Base-by-base conservation (phyloP, 2,113 vertebrate species). In the Chionis minor region DNA sequence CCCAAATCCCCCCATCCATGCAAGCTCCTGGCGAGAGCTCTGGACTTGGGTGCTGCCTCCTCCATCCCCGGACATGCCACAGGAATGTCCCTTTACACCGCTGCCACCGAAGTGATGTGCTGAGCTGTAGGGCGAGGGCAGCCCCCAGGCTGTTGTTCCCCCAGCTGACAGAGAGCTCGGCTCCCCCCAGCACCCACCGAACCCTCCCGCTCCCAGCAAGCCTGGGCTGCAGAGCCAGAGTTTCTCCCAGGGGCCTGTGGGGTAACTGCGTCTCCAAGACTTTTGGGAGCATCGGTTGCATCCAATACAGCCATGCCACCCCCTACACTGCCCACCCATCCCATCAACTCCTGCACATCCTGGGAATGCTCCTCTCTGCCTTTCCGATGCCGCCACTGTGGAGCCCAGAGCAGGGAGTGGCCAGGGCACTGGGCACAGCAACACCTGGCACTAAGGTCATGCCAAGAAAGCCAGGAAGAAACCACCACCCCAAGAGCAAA, bases 231-330 rank as follows among this genome's bases (percentile, higher is more conserved):
- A 80, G 65, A 87, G 24, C 45, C 52, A 35, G 45, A 90, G 47
- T 56, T 82, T 24, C 47, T 74, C 73, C 54, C 2, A 7, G 0
- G 1, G 2, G 1, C 40, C 58, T 7, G 14, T 3, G 28, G 63
- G 51, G 52, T 35, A 33, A n/a, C n/a, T 4, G 13, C 3, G 2
- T 10, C 35, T 62, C 62, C 49, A 47, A 1, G 33, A 6, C 24
- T 28, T 14, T 0, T 4, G 14, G 56, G 22, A 63, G 16, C 75
- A 42, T 3, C 0, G 1, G 28, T 4, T 1, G 38, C 38, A 38
- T 38, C 38, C 0, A 0, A 55, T 28, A 38, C 28, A 33, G n/a
- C 35, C 0, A 0, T 45, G 58, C 14, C 54, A 45, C 21, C 16
- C 32, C 5, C 24, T 28, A 58, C 49, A 14, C 20, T 2, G 2